These are phyloP conservation scores for Chrysina gloriosa DNA, from an alignment of 2,888 invertebrate genomes.

Conservation along the genomic window DNA sequence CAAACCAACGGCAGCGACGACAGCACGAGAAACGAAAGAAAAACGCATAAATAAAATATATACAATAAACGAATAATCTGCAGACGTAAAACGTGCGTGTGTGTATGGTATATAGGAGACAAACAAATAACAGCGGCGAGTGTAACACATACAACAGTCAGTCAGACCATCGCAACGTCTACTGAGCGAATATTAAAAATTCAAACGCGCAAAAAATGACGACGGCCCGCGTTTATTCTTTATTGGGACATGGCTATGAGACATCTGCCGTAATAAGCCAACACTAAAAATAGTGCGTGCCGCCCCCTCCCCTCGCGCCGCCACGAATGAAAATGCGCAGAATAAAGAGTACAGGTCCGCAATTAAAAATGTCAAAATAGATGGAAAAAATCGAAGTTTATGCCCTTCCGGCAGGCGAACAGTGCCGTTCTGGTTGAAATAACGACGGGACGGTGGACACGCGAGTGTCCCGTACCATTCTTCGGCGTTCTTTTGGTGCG, in stretches of 20 bases:
- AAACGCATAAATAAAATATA: conserved; percentile 2
- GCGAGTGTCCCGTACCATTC: conserved; percentile 31
- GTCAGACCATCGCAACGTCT: conserved; percentile 53
- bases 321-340: conserved; percentile 71
- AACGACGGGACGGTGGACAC: conserved; percentile 40
- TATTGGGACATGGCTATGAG: conserved; percentile 70
- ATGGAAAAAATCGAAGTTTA: conserved; percentile 60
- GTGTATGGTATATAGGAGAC: conserved; percentile 8
- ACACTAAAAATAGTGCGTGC: conserved; percentile 75
- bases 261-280: conserved; percentile 75
- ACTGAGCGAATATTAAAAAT: conserved; percentile 65
- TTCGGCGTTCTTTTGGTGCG: conserved; percentile 42
- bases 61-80: too few species aligned
- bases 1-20: background rate
- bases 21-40: conserved; percentile 9
- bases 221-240: conserved; percentile 63
- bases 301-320: conserved; percentile 64
- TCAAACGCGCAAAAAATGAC: conserved; percentile 66
- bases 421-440: conserved; percentile 29
- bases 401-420: conserved; percentile 42
- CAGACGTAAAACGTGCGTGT: background rate
- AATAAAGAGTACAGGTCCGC: conserved; percentile 70
- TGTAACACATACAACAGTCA: conserved; percentile 34
- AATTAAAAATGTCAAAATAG: conserved; percentile 70
- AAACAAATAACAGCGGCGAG: conserved; percentile 36